A percentile compares a stretch with the other conserved stretches of the same genome.
Evolutionary conservation across 1,140 invertebrate species (phyloP).

Genomic region (Macrotrachela quadricornifera): DNA sequence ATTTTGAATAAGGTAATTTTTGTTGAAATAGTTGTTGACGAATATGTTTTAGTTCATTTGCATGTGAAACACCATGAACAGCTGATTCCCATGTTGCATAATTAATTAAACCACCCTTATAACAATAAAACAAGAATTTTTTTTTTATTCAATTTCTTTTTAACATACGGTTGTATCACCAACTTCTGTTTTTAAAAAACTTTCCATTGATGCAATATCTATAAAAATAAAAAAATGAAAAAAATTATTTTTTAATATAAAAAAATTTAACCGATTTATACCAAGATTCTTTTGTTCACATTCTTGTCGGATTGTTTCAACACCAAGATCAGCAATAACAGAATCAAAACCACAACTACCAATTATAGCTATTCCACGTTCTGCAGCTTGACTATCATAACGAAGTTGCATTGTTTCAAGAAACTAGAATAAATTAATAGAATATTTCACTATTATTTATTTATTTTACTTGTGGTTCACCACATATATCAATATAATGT

Average conservation of each 20-base stretch:
- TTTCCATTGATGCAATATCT: conserved; percentile 50
- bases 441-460: too few relatives aligned
- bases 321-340: conserved; percentile 63
- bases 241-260: conserved; percentile 15
- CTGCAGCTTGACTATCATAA: conserved; percentile 51
- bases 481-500: conserved; percentile 71
- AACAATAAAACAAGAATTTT: too few relatives aligned
- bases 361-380: conserved; percentile 55
- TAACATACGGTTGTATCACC: not conserved
- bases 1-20: conserved; percentile 39
- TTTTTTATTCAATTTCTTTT: too few relatives aligned
- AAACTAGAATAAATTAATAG: conserved; percentile 35
- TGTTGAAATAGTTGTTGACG: conserved; percentile 43
- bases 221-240: conserved; percentile 29
- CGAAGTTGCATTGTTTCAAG: conserved; percentile 61
- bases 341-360: conserved; percentile 70
- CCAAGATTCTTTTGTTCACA: conserved; percentile 30
- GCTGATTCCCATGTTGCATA: conserved; percentile 61
- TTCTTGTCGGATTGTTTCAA: conserved; percentile 21
- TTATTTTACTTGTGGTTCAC: conserved; percentile 40
- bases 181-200: conserved; percentile 36
- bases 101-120: conserved; percentile 26
- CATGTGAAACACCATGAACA: conserved; percentile 45
- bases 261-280: not conserved
- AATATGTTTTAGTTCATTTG: conserved; percentile 39